These are phyloP conservation scores for Oegoconia quadripuncta DNA, from an alignment of 2,888 invertebrate species.

Conservation along the genomic window DNA sequence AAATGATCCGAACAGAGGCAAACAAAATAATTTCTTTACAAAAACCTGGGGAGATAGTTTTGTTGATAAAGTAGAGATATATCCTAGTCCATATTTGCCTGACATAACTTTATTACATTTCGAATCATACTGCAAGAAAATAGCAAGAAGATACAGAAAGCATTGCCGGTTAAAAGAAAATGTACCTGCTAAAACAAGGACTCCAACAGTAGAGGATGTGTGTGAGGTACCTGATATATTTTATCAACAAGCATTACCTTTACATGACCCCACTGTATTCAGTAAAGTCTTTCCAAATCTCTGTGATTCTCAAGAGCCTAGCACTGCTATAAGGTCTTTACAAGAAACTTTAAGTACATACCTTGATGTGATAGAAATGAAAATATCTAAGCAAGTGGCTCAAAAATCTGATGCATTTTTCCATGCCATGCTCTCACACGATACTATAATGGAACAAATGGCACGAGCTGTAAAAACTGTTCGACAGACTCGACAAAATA, in stretches of 20 bases:
- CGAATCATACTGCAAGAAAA: slow-evolving; percentile 90
- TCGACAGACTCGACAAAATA: slow-evolving; percentile 84
- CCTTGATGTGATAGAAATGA: slow-evolving; percentile 95
- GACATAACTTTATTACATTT: slow-evolving; percentile 92
- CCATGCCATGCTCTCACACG: slow-evolving; percentile 98
- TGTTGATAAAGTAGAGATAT: slow-evolving; percentile 88
- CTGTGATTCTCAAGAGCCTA: slow-evolving; percentile 74
- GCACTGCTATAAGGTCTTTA: slow-evolving; percentile 83
- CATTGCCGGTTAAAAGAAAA: slow-evolving; percentile 79
- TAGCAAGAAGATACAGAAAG: slow-evolving; percentile 82
- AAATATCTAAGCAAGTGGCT: slow-evolving; percentile 95
- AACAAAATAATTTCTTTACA: slow-evolving; percentile 95
- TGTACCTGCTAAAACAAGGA: slow-evolving; percentile 56
- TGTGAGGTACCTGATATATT: slow-evolving; percentile 92
- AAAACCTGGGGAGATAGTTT: slow-evolving; percentile 99
- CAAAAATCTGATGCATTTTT: slow-evolving; percentile 98
- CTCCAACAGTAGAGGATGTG: slow-evolving; percentile 70
- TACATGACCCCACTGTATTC: slow-evolving; percentile 90
- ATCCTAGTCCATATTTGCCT: slow-evolving; percentile 89
- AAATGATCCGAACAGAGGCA: slow-evolving; percentile 95
- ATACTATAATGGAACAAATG: slow-evolving; percentile 97
- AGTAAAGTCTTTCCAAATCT: slow-evolving; percentile 89
- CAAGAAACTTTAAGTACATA: slow-evolving; percentile 97
- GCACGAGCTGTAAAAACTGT: slow-evolving; percentile 89
- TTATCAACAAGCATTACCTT: slow-evolving; percentile 86